Evolutionary conservation across 2,888 invertebrate genomes (phyloP), one percentile per base, ranked within the genome.

Genomic region (Schizotus pectinicornis): DNA sequence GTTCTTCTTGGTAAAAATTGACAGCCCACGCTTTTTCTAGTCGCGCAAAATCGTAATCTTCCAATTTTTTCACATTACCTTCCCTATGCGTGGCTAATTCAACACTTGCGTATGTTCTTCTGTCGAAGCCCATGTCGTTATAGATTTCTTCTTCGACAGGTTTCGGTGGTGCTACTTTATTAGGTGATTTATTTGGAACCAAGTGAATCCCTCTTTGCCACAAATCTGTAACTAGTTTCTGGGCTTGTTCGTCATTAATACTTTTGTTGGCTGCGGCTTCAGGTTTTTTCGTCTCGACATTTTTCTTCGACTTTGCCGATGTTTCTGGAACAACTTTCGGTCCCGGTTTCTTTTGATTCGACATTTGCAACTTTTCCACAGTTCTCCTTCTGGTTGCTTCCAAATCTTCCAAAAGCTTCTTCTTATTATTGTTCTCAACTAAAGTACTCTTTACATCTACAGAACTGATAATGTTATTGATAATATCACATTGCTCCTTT

Each of bases 161-260:
- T 7, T 13, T 14, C 8, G 12, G 6, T 34, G 46, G 9, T 8
- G 11, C 14, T 42, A 52, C 45, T 12, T 43, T 11, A 6, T 68
- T 63, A 9, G 70, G 68, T 1, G 68, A 57, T 53, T 71, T 73
- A 30, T 77, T 77, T 0, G 70, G 76, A 45, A 78, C 62, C 35
- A 79, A 67, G 67, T 75, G 74, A 42, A 79, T 78, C 3, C 79
- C 79, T 41, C 77, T 61, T 58, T 77, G 72, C 53, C 74, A 74
- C 37, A 78, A 63, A 39, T 67, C 75, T 54, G 72, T 67, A 2
- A 78, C 72, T 30, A 77, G 54, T 38, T 68, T 70, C 42, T 74
- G 70, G 0, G 73, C 72, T 59, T 74, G 72, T 34, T 61, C 48
- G 33, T 53, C 6, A n/a, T 12, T 3, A 9, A 9, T 46, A 6